phyloP scores from a whole-genome alignment of 2,113 vertebrate genomes.

The Cercopithecus mona region DNA sequence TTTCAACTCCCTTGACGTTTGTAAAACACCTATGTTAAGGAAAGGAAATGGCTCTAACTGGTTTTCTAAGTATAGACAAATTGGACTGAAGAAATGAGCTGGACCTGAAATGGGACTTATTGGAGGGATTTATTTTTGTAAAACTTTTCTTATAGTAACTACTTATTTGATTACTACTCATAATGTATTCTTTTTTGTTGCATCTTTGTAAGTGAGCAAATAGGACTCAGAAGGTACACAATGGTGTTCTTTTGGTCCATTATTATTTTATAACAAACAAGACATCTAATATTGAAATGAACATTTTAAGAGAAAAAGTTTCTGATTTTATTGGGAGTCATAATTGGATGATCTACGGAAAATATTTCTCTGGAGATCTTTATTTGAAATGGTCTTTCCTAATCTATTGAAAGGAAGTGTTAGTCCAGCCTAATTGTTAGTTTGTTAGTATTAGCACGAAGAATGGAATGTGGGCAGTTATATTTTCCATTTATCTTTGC shows the following conservation, averaged over 20 bases:
- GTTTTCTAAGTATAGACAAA: not conserved
- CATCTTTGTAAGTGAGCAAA: conserved; percentile 11
- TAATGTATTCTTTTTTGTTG: not conserved
- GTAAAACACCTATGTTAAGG: not conserved
- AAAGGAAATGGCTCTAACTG: not conserved
- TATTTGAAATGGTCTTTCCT: not conserved
- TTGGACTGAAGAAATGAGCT: not conserved
- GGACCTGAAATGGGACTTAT: not conserved
- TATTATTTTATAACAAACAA: not conserved
- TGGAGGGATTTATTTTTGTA: not conserved
- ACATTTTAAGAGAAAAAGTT: conserved; percentile 10
- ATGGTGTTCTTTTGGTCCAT: not conserved
- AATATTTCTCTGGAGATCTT: not conserved
- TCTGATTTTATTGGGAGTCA: conserved; percentile 24
- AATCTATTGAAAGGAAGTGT: not conserved
- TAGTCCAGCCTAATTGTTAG: not conserved
- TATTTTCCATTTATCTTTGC: not conserved
- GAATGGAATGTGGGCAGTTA: not conserved
- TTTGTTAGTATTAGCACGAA: not conserved
- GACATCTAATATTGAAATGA: not conserved
- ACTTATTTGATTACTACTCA: not conserved
- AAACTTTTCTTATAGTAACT: not conserved
- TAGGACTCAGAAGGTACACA: not conserved
- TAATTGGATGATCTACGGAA: conserved; percentile 19
- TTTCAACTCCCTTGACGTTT: conserved; percentile 6